Evolutionary conservation across 2,113 vertebrate genomes (phyloP), one percentile per base, ranked within the genome.

Genomic region (Candoia aspera): DNA sequence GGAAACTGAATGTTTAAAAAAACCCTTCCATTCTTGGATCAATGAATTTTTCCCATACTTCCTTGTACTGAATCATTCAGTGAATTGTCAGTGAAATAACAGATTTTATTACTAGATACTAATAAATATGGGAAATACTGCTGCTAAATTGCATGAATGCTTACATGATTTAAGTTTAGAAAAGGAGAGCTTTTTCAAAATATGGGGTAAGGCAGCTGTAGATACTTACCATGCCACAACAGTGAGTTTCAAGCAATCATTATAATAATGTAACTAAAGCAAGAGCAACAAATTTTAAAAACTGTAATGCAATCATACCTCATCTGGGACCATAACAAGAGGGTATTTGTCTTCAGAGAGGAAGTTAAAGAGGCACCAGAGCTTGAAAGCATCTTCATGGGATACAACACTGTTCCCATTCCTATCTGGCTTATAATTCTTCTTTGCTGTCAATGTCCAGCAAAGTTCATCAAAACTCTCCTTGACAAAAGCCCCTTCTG

Each of bases 321-420:
- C 99, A 0, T 99, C 99, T 42, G 98, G 97, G 88, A 99, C 98
- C 98, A 99, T 99, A 89, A 99, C 96, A 2, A 99, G 97, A 11
- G 99, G 99, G 88, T 99, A 99, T 95, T 98, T 99, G 98, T 99
- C 99, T 95, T 99, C 99, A 42, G 99, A 99, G 42, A 99, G 97
- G 96, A 99, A 99, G 97, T 99, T 99, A 97, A 99, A 99, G 95
- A 99, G 98, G 93, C 99, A 99, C 99, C 99, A 99, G 87, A 99
- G 98, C 10, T 97, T 98, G 96, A 99, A 99, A 93, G 98, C 98
- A 37, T 99, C 99, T 87, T 96, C 98, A 91, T 98, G 98, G 93
- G 98, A 98, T 87, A 99, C 93, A 17, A 97, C 46, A 0, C 96
- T 97, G 19, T 94, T 97, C 94, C 97, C 98, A 0, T 96, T 98